phyloP scores from a whole-genome alignment of 2,888 invertebrate species.

The Ophonus ardosiacus region DNA sequence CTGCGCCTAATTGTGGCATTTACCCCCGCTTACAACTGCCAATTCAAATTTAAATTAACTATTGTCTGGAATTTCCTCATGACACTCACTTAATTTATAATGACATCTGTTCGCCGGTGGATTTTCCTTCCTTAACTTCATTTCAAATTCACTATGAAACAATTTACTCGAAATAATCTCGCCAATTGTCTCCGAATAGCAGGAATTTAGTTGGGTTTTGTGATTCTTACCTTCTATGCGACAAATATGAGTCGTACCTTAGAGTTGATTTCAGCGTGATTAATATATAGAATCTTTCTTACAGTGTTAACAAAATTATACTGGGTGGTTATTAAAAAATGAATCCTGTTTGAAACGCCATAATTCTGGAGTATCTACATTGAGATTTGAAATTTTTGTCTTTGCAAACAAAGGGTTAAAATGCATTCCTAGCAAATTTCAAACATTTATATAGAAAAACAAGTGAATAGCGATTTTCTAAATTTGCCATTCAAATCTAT shows the following conservation, averaged over 20 bases:
- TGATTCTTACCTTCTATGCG: background rate
- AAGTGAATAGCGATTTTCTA: no score
- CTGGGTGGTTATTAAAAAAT: no score
- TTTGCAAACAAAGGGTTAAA: no score
- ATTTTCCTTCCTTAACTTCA: background rate
- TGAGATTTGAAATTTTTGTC: no score
- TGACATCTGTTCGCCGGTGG: slow-evolving; percentile 37
- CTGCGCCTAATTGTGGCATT: slow-evolving; percentile 57
- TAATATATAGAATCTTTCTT: no score
- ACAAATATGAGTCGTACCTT: background rate
- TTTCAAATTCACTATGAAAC: background rate
- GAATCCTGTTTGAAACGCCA: no score
- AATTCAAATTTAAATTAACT: slow-evolving; percentile 62
- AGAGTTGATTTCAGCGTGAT: background rate
- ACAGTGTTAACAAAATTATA: no score
- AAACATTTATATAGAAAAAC: no score
- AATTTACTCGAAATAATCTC: background rate
- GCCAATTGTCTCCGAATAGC: background rate
- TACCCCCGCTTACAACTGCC: slow-evolving; percentile 48
- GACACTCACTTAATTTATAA: slow-evolving; percentile 40
- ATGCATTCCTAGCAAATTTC: no score
- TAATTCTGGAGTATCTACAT: no score
- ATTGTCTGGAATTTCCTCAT: slow-evolving; percentile 52
- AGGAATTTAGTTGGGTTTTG: background rate
- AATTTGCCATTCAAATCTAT: no score